Evolutionary conservation across 2,888 invertebrate genomes (phyloP).

Genomic region (Arge pagana): DNA sequence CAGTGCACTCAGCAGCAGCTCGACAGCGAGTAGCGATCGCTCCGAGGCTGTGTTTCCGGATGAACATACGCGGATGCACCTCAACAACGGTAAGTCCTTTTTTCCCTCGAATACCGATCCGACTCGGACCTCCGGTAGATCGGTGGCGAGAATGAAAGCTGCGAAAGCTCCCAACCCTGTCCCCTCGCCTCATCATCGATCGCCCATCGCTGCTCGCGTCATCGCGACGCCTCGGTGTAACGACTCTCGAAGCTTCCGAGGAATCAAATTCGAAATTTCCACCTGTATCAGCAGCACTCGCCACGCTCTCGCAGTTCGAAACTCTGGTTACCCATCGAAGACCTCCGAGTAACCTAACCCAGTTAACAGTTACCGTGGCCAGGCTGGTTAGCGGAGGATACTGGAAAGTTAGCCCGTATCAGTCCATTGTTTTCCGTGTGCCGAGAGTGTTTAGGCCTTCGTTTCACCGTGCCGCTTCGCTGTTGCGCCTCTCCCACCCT

Average conservation of each 20-base stretch:
- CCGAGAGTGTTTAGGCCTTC: constrained; percentile 48
- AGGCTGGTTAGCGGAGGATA: constrained; percentile 50
- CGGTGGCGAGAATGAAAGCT: too few species aligned
- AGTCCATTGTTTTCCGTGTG: constrained; percentile 50
- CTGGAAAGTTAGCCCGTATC: constrained; percentile 44
- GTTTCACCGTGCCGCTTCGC: constrained; percentile 13
- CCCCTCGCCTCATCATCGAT: too few species aligned
- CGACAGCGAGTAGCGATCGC: constrained; percentile 57
- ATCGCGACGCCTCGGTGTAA: too few species aligned
- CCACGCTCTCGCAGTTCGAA: too few species aligned
- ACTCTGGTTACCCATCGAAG: too few species aligned
- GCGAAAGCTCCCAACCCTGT: too few species aligned
- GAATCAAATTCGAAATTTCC: too few species aligned
- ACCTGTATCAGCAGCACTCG: too few species aligned
- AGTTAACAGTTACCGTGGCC: constrained; percentile 49
- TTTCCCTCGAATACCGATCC: background rate
- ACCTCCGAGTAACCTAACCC: too few species aligned
- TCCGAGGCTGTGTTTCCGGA: constrained; percentile 48
- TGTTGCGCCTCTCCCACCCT: constrained; percentile 10
- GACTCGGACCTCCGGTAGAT: too few species aligned
- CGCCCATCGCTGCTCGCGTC: too few species aligned
- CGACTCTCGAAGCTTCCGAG: too few species aligned
- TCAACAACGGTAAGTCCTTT: constrained; percentile 43
- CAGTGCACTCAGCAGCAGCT: constrained; percentile 60
- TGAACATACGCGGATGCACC: constrained; percentile 48